phyloP scores from a whole-genome alignment of 1,140 invertebrate genomes.

The Drosophila novamexicana region DNA sequence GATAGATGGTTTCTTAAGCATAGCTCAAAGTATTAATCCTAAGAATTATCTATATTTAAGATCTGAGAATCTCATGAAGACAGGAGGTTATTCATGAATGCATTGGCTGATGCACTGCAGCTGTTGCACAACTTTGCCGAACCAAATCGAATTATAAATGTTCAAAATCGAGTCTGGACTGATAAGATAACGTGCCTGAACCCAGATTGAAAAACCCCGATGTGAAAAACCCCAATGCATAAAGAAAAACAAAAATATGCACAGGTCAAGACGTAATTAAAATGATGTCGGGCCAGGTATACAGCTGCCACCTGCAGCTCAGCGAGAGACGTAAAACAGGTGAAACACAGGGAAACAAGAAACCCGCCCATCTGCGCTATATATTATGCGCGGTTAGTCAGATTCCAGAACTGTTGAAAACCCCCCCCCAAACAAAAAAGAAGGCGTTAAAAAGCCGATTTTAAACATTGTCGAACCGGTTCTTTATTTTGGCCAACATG shows the following conservation, averaged over 20 bases:
- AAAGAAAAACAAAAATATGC: conserved; percentile 17
- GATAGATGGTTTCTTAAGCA: too few relatives aligned
- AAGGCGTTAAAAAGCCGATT: not conserved
- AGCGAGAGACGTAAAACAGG: too few relatives aligned
- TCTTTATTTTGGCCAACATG: conserved; percentile 15
- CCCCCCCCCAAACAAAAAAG: not conserved
- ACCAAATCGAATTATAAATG: not conserved
- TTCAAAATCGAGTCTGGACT: conserved; percentile 1
- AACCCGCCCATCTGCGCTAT: not conserved
- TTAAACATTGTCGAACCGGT: not conserved
- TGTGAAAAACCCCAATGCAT: conserved; percentile 12
- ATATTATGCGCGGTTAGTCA: not conserved
- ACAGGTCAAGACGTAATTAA: conserved; percentile 13
- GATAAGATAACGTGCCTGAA: conserved; percentile 30
- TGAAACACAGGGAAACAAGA: not conserved
- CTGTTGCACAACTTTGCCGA: conserved; percentile 31
- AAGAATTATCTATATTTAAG: too few relatives aligned
- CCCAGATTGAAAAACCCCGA: conserved; percentile 16
- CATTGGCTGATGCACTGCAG: not conserved
- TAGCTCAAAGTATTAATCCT: too few relatives aligned
- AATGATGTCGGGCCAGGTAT: not conserved
- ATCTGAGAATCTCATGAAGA: too few relatives aligned
- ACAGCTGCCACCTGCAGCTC: too few relatives aligned
- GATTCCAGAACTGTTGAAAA: not conserved
- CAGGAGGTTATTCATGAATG: too few relatives aligned